These are phyloP conservation scores for Pseudomyrmex dendroicus DNA, from an alignment of 1,140 invertebrate genomes.

Conservation along the genomic window DNA sequence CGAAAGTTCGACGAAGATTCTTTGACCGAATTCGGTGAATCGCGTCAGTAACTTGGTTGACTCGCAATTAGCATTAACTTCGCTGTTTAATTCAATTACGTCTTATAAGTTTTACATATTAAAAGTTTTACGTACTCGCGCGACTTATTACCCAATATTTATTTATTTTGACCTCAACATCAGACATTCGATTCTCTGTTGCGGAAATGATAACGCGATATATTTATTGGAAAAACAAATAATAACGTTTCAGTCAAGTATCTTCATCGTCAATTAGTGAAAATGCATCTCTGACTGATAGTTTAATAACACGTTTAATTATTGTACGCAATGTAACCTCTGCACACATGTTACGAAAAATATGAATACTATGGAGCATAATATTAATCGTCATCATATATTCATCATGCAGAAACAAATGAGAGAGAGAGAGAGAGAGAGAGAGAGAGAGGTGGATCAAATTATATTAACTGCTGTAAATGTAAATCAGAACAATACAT, in stretches of 20 bases:
- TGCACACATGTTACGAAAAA: background rate
- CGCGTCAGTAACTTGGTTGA: constrained; percentile 2
- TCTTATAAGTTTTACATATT: background rate
- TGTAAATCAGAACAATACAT: constrained; percentile 1
- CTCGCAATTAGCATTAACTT: constrained; percentile 28
- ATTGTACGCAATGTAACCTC: background rate
- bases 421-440: background rate
- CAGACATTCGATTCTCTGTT: too few relatives aligned
- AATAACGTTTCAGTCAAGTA: background rate
- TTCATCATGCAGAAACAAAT: background rate
- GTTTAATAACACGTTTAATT: constrained; percentile 19
- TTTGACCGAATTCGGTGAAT: constrained; percentile 19
- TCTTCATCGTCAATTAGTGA: background rate
- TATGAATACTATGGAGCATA: background rate
- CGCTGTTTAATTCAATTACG: constrained; percentile 10
- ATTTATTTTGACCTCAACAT: too few relatives aligned
- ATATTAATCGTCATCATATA: constrained; percentile 12
- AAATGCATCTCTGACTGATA: background rate
- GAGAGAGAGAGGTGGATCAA: background rate
- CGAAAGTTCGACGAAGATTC: constrained; percentile 31
- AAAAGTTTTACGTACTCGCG: too few relatives aligned
- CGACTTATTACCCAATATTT: too few relatives aligned
- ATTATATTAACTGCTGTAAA: constrained; percentile 27
- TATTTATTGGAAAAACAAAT: constrained; percentile 6
- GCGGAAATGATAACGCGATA: background rate